These are phyloP conservation scores for Rhagonycha fulva DNA, from an alignment of 2,888 invertebrate species.

Conservation along the genomic window DNA sequence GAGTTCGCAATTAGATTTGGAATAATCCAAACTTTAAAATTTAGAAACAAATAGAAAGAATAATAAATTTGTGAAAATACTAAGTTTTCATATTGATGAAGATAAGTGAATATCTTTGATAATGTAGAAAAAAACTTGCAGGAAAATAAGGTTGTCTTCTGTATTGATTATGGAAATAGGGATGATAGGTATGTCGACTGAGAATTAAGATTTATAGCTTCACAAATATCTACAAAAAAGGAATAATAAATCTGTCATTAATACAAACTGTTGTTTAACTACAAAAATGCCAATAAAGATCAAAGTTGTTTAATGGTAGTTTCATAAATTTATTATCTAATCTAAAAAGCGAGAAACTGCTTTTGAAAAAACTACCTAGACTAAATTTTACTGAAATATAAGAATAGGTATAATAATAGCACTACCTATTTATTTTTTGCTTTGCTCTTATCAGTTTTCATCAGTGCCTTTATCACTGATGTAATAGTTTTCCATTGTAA, in stretches of 20 bases:
- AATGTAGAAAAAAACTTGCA: neutral
- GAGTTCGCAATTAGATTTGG: no score
- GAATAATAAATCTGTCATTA: neutral
- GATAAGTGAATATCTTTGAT: neutral
- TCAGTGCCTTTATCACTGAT: neutral
- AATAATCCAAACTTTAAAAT: no score
- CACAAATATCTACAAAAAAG: neutral
- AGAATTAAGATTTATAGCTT: neutral
- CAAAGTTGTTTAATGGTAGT: neutral
- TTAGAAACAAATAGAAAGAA: no score
- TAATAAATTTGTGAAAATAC: no score
- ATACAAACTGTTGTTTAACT: neutral
- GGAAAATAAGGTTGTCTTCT: neutral
- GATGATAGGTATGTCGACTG: neutral
- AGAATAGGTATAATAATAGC: no score
- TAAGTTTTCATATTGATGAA: no score
- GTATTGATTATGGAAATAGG: neutral
- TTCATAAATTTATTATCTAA: neutral
- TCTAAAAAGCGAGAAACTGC: neutral
- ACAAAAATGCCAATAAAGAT: neutral
- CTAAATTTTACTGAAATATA: neutral
- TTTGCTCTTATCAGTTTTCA: neutral
- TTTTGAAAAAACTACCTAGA: neutral
- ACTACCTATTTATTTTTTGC: no score
- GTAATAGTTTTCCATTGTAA: neutral